Conservation (phyloP, 2,113 vertebrate genomes). For the Psophia crepitans region DNA sequence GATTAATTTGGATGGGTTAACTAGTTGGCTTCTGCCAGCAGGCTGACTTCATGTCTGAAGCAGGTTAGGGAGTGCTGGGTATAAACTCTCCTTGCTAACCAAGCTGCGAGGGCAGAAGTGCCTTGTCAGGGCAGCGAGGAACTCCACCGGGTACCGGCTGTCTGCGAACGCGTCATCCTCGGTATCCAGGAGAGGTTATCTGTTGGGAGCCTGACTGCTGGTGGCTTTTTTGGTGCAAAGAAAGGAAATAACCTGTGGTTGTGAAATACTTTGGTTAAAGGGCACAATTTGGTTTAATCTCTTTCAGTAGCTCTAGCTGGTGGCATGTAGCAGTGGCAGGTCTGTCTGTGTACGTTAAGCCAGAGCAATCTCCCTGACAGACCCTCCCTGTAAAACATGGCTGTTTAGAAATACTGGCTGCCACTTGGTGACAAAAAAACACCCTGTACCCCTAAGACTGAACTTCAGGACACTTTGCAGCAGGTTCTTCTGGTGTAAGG, state of each 20-base stretch:
- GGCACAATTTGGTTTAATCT: not conserved
- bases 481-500: not conserved
- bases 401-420: not conserved
- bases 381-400: not conserved
- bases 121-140: not conserved
- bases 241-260: not conserved
- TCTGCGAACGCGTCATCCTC: fast-evolving
- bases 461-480: not conserved
- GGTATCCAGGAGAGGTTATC: not conserved
- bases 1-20: not conserved
- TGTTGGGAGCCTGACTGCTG: not conserved
- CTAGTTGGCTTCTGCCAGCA: not conserved
- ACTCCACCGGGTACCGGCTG: not conserved
- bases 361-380: not conserved
- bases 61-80: not conserved
- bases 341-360: not conserved
- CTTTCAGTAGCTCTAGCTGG: not conserved
- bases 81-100: not conserved
- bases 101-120: not conserved
- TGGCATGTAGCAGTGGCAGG: not conserved
- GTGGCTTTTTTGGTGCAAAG: not conserved
- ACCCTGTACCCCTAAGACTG: fast-evolving
- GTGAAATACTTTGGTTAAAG: not conserved
- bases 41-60: not conserved
- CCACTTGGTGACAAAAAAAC: not conserved